Conservation (phyloP, 2,888 invertebrate genomes). For the Crematogaster levior region DNA sequence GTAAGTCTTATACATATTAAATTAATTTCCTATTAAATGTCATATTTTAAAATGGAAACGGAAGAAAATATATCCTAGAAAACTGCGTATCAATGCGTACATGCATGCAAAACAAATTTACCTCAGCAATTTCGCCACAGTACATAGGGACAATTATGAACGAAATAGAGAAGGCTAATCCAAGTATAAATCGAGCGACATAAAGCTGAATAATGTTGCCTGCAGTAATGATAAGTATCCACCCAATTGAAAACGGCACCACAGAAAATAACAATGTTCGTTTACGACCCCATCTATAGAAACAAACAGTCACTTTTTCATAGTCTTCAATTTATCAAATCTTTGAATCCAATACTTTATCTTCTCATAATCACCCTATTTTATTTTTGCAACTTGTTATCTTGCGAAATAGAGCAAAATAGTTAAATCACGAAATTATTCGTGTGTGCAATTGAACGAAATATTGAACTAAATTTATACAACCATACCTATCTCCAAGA, state of each 20-base stretch:
- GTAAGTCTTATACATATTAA: background rate
- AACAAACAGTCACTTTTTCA: background rate
- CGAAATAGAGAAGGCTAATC: slow-evolving; percentile 89
- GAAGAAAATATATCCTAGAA: no score
- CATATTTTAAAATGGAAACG: no score
- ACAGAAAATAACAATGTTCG: slow-evolving; percentile 89
- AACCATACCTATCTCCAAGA: slow-evolving; percentile 86
- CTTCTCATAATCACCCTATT: background rate
- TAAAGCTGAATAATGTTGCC: slow-evolving; percentile 86
- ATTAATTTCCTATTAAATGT: background rate
- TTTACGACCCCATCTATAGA: slow-evolving; percentile 89
- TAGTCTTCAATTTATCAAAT: background rate
- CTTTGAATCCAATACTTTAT: background rate
- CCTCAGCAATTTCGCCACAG: slow-evolving; percentile 94
- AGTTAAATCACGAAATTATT: background rate
- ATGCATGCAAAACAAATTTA: slow-evolving; percentile 78
- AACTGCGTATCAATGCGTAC: background rate
- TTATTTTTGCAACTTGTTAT: background rate
- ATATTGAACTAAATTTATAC: no score
- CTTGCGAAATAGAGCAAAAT: background rate
- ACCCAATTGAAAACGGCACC: slow-evolving; percentile 90
- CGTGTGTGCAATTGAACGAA: background rate
- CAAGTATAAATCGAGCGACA: slow-evolving; percentile 88
- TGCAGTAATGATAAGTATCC: slow-evolving; percentile 89
- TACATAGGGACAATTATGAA: slow-evolving; percentile 94